Evolutionary conservation across 2,888 invertebrate genomes (phyloP).

Genomic region (Scotopteryx bipunctaria): DNA sequence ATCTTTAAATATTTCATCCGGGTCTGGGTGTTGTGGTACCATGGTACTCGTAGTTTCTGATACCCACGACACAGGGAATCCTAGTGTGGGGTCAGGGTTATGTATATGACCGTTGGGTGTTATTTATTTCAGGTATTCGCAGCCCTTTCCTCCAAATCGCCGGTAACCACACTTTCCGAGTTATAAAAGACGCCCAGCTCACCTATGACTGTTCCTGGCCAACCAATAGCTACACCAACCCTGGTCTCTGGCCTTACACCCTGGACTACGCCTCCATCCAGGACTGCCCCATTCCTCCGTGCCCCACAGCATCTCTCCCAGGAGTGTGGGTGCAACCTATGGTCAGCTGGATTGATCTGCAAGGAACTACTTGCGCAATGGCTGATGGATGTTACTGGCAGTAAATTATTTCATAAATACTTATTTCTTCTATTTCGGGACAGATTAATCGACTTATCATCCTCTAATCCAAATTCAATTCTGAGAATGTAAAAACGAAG

Average conservation of each 20-base stretch:
- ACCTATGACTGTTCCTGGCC: conserved; percentile 86
- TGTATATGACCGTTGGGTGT: too few species aligned
- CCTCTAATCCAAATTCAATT: too few species aligned
- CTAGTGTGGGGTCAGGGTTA: too few species aligned
- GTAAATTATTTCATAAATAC: conserved; percentile 61
- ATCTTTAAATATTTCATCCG: too few species aligned
- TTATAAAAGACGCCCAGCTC: conserved; percentile 76
- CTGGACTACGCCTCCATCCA: conserved; percentile 83
- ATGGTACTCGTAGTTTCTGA: too few species aligned
- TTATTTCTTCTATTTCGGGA: too few species aligned
- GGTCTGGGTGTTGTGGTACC: too few species aligned
- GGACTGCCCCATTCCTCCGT: conserved; percentile 81
- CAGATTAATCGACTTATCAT: too few species aligned
- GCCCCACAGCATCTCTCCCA: conserved; percentile 82
- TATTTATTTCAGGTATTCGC: conserved; percentile 65
- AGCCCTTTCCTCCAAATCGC: conserved; percentile 82
- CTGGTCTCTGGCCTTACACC: conserved; percentile 87
- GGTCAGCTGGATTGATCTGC: conserved; percentile 76
- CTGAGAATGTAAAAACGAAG: too few species aligned
- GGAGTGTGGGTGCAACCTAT: conserved; percentile 88
- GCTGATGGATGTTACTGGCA: conserved; percentile 76
- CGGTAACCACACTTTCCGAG: conserved; percentile 83
- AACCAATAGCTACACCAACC: conserved; percentile 60
- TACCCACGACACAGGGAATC: too few species aligned
- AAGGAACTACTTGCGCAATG: conserved; percentile 80